Percentiles rank a stretch among this genome's conserved stretches.
Evolutionary conservation across 2,888 invertebrate genomes (phyloP).

Genomic region (Noctua janthe): DNA sequence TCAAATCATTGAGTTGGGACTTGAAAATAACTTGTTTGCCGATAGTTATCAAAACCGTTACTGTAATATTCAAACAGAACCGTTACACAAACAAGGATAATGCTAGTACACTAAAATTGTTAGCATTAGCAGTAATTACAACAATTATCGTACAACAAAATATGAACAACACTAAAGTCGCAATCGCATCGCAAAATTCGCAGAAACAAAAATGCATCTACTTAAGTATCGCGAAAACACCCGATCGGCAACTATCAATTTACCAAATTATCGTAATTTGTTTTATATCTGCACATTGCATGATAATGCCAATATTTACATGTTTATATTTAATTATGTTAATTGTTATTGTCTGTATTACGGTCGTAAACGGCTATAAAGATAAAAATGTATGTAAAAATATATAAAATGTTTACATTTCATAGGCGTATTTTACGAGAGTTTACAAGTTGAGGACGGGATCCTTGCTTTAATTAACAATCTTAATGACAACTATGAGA

Average conservation of each 20-base stretch:
- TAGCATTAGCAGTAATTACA: constrained; percentile 61
- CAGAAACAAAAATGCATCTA: constrained; percentile 52
- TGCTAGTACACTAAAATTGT: constrained; percentile 51
- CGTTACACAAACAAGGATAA: constrained; percentile 50
- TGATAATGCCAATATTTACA: constrained; percentile 75
- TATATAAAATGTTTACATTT: constrained; percentile 51
- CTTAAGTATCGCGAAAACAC: constrained; percentile 56
- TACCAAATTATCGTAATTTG: constrained; percentile 71
- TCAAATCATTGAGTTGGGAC: neutral
- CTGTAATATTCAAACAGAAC: constrained; percentile 14
- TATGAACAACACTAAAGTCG: constrained; percentile 46
- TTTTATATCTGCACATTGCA: constrained; percentile 66
- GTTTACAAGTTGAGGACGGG: constrained; percentile 15
- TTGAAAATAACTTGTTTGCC: constrained; percentile 21
- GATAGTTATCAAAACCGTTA: neutral
- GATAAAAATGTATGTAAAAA: constrained; percentile 65
- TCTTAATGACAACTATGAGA: neutral
- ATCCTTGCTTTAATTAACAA: constrained; percentile 9
- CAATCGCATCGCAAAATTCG: constrained; percentile 76
- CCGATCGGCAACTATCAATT: constrained; percentile 63
- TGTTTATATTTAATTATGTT: constrained; percentile 73
- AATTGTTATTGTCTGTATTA: constrained; percentile 75
- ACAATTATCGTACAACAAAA: constrained; percentile 11
- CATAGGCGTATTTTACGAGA: constrained; percentile 48
- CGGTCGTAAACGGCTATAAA: constrained; percentile 72